Evolutionary conservation across 2,113 vertebrate genomes (phyloP), one percentile per base, ranked within the genome.

Genomic region (Puntigrus tetrazona): DNA sequence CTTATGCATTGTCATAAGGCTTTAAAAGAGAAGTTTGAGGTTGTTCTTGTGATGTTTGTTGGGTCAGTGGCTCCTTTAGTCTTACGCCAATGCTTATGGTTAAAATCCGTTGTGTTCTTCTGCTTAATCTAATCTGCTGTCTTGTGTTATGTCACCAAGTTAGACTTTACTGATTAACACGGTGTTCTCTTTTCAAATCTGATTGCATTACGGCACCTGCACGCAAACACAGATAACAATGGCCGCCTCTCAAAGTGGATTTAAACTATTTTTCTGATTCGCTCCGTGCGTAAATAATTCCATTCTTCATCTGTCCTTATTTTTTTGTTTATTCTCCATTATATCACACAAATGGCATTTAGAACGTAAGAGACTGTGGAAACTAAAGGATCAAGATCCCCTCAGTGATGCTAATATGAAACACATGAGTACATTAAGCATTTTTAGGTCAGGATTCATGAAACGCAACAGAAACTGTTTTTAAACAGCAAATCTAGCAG

Each of bases 91-190:
- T 20, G 10, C 43, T 50, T 67, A 65, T 3, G 25, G 3, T 47
- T 13, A 20, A 80, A 63, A 61, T 18, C 31, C 3, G 34, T 61
- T 80, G 31, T 13, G 27, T 22, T 16, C 8, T 36, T 2, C 29
- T 47, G 11, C 20, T 38, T 81, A 38, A 70, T 81, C 63, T 81
- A 52, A 81, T 81, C 79, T 81, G 16, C 7, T 0, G 5, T 38
- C 63, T 50, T 14, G 78, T 81, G 79, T 81, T 52, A 81, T 81
- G 29, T 70, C 79, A 81, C 59, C 78, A 31, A 9, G 7, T 31
- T 52, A 29, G 73, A 50, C 38, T 67, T 43, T 29, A 63, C 57
- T 61, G 77, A 22, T 16, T 45, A 22, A 67, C 25, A 14, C 59
- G 2, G 27, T 81, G 78, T 31, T 79, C 52, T 59, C 20, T 38